Evolutionary conservation across 1,140 invertebrate species (phyloP).

Genomic region (Akabosia matsudoensis): DNA sequence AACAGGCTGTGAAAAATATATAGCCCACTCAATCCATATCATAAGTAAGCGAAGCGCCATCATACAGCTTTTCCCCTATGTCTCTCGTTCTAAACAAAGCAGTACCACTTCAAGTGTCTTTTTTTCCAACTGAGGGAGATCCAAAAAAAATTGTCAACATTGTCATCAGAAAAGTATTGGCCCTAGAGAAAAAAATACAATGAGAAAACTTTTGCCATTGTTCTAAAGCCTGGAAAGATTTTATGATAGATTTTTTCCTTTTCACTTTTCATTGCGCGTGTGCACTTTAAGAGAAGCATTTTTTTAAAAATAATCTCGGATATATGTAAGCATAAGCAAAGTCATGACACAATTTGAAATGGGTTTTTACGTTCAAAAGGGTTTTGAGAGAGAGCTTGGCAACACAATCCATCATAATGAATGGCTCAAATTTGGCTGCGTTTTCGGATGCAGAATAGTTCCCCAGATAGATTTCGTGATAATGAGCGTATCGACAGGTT

Average conservation of each 20-base stretch:
- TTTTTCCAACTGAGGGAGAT: neutral
- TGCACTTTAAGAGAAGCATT: neutral
- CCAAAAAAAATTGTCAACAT: neutral
- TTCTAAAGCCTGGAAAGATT: conserved; percentile 25
- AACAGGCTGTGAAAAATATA: conserved; percentile 6
- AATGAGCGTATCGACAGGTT: no score
- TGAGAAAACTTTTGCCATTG: conserved; percentile 21
- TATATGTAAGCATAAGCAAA: no score
- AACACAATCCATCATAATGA: no score
- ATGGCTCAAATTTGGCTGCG: no score
- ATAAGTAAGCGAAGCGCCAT: neutral
- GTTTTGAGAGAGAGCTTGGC: no score
- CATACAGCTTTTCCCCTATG: neutral
- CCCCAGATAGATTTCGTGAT: no score
- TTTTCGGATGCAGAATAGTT: no score
- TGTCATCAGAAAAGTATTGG: neutral
- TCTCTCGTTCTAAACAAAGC: neutral
- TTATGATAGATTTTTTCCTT: conserved; percentile 17
- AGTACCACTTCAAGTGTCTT: neutral
- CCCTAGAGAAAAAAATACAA: neutral
- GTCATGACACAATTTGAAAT: no score
- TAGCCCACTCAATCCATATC: no score
- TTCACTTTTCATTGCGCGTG: neutral
- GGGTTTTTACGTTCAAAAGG: no score
- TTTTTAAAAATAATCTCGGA: no score